Evolutionary conservation across 2,888 invertebrate species (phyloP).

Genomic region (Andrena chrysosceles): DNA sequence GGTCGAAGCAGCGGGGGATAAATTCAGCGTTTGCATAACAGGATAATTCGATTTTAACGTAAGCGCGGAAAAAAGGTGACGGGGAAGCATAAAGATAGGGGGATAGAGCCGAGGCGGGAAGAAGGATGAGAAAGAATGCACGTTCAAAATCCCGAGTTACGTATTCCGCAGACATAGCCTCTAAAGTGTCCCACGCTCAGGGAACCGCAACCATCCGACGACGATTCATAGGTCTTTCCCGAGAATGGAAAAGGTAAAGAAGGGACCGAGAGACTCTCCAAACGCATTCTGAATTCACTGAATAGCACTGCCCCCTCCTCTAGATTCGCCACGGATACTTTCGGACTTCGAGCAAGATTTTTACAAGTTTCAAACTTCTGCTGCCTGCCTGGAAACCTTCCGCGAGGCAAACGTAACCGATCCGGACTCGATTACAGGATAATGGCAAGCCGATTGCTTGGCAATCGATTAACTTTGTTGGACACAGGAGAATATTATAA

Average conservation of each 20-base stretch:
- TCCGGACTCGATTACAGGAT: background rate
- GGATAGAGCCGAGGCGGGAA: slow-evolving; percentile 40
- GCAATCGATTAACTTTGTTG: background rate
- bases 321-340: slow-evolving; percentile 53
- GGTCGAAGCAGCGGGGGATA: slow-evolving; percentile 2
- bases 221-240: slow-evolving; percentile 80
- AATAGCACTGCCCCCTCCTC: slow-evolving; percentile 56
- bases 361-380: slow-evolving; percentile 44
- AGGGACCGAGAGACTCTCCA: slow-evolving; percentile 72
- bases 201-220: slow-evolving; percentile 78
- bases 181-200: slow-evolving; percentile 76
- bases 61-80: slow-evolving; percentile 46
- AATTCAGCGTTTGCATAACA: slow-evolving; percentile 41
- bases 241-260: slow-evolving; percentile 66
- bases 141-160: slow-evolving; percentile 79
- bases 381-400: background rate
- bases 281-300: slow-evolving; percentile 77
- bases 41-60: slow-evolving; percentile 62
- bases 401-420: background rate
- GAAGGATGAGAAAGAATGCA: slow-evolving; percentile 66
- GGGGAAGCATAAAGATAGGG: slow-evolving; percentile 36
- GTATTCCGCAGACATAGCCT: slow-evolving; percentile 80
- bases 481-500: background rate
- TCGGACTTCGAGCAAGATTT: slow-evolving; percentile 50
- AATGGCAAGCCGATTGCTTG: background rate